Evolutionary conservation across 2,888 invertebrate species (phyloP), one percentile per base, ranked within the genome.

Genomic region (Tenthredo amoena): DNA sequence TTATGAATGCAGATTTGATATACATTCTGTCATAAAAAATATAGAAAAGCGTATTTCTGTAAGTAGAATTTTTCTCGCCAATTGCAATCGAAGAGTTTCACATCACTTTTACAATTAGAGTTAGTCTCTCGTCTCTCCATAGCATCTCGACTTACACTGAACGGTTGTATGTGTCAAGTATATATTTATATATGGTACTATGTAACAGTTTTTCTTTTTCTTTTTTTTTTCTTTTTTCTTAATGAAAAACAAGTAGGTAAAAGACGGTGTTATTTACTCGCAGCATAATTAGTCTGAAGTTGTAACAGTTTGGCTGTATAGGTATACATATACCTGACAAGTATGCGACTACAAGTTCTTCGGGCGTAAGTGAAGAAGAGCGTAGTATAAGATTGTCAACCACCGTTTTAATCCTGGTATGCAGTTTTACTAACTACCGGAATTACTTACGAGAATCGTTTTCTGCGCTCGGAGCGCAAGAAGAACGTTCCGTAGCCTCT

Each of bases 401-500:
- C 65, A 31, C 47, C 83, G 83, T 68, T 83, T 68, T 43, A 65
- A 58, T 65, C 81, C 62, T 83, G 68, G 71, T 83, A 83, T 81
- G 81, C 81, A 62, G 81, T 26, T 47, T 47, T 83, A 47, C 47
- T 83, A 83, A 83, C 83, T 83, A 83, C 83, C 83, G 83, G 83
- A 83, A 83, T 83, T 83, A 83, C 83, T 65, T 62, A 83, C 62
- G 47, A 71, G 83, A 83, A 83, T 83, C 65, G 81, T 81, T 77
- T 62, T 65, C 71, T 71, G 26, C 18, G 31, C 47, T 65, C 18
- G 81, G n/a, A 6, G 81, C 4, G 62, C 9, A 18, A 31, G 34
- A 9, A 6, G 43, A 43, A 1, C 55, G 50, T 55, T 15, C 31
- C 31, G 31, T 50, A 26, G 9, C 50, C 18, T 71, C 71, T 31